Base-by-base conservation (phyloP, 2,888 invertebrate genomes). In the Imbricaverruca yamaguchii region DNA sequence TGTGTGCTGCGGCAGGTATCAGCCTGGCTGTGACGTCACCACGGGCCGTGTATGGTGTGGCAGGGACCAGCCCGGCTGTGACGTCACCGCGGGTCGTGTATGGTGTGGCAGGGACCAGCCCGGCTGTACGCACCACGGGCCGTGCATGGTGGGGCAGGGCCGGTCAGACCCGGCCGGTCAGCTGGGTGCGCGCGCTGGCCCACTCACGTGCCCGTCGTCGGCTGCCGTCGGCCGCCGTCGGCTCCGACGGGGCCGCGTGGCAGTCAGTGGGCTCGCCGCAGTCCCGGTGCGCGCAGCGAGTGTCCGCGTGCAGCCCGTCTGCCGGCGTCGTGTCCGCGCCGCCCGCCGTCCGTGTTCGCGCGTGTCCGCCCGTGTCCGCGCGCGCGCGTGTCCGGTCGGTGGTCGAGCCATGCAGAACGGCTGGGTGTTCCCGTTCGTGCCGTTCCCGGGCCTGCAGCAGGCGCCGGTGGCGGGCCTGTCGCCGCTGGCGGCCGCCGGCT, bases 381-480 rank as follows among this genome's bases (percentile, higher is more conserved):
- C 39, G 39, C 39, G 39, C 39, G 39, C 39, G 39, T 39, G 39
- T 25, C 12, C 18, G 23, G 8, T 10, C 13, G 15, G 39, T 1
- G 18, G 0, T 13, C 13, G 74, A 9, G 67, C 74, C 53, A 74
- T 74, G 74, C 74, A 74, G 74, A 74, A 74, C 74, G 74, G 74
- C 39, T 74, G 74, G 74, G 74, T 74, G 74, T 74, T 74, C 12
- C 74, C 74, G 74, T 53, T 74, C 53, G 18, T 74, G 74, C 74
- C 74, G 74, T 74, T 74, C 53, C 53, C 74, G 74, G 74, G 74
- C 25, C 39, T 74, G 74, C 74, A 74, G 74, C 74, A 69, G 69
- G 39, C 74, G 74, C 53, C 74, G 74, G 53, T 53, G 74, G 74
- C 53, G 8, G 74, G 74, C 9, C 74, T 74, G 74, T 15, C 39